phyloP scores from a whole-genome alignment of 2,888 invertebrate species.

The Chloroclysta siterata region DNA sequence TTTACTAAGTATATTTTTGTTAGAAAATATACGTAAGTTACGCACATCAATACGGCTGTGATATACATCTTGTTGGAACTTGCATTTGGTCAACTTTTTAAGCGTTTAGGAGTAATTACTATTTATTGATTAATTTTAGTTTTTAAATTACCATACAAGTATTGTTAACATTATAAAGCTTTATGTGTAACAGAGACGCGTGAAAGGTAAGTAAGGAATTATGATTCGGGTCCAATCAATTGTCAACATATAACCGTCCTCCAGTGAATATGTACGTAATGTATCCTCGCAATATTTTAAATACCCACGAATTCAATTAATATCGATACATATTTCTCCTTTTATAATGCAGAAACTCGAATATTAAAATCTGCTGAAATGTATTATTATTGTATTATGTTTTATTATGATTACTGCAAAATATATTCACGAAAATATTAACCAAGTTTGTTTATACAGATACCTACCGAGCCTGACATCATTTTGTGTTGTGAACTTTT shows the following conservation, averaged over 20 bases:
- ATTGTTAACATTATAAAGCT: constrained; percentile 71
- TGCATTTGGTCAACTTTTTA: constrained; percentile 63
- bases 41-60: constrained; percentile 83
- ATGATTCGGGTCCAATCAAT: constrained; percentile 58
- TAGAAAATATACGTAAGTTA: constrained; percentile 51
- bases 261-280: constrained; percentile 63
- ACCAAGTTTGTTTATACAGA: constrained; percentile 36
- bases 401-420: too few relatives aligned
- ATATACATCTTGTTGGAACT: constrained; percentile 63
- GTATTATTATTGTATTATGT: too few relatives aligned
- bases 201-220: constrained; percentile 51
- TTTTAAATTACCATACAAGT: constrained; percentile 74
- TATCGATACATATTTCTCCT: background rate
- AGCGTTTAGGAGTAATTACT: constrained; percentile 48
- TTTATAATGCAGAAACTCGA: constrained; percentile 48
- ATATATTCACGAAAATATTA: background rate
- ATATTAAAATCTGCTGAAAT: constrained; percentile 13
- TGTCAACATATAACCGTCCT: constrained; percentile 69
- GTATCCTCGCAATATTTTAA: constrained; percentile 25
- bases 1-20: constrained; percentile 51
- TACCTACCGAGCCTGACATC: constrained; percentile 43
- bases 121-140: constrained; percentile 57
- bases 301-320: constrained; percentile 22
- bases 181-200: constrained; percentile 61
- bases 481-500: constrained; percentile 64